Evolutionary conservation across 2,113 vertebrate genomes (phyloP).

Genomic region (Dromaius novaehollandiae): DNA sequence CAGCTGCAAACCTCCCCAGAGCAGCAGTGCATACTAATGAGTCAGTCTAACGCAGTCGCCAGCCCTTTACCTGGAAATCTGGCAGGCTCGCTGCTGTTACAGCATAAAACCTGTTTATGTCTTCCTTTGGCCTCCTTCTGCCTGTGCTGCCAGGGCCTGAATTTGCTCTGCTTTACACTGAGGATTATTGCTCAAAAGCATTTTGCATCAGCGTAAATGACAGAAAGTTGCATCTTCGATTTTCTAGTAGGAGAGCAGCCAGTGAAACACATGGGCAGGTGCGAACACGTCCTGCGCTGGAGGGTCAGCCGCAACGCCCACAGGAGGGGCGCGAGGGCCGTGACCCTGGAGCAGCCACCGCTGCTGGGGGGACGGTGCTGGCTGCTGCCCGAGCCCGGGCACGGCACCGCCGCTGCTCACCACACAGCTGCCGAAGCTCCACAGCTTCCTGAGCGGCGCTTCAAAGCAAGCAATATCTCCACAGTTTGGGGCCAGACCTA

Average conservation of each 20-base stretch:
- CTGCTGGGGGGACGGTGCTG: rapidly evolving
- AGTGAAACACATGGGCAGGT: background rate
- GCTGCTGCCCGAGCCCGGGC: background rate
- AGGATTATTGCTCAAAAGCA: background rate
- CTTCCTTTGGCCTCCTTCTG: background rate
- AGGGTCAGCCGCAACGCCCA: background rate
- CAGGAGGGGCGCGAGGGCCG: background rate
- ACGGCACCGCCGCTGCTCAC: rapidly evolving
- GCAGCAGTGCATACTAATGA: slow-evolving; percentile 7
- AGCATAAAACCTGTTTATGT: background rate
- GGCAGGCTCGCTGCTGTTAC: background rate
- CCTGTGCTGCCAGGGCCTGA: background rate
- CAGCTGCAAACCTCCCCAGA: slow-evolving; percentile 45
- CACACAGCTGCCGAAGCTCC: background rate
- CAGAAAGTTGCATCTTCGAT: background rate
- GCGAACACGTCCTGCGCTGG: background rate
- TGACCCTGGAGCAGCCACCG: background rate
- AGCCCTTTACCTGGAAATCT: slow-evolving; percentile 9
- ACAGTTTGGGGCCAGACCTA: background rate
- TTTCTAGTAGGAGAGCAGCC: background rate
- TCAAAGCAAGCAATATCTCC: rapidly evolving
- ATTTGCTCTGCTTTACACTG: background rate
- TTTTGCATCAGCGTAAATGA: background rate
- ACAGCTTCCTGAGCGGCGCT: rapidly evolving
- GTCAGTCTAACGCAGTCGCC: background rate